phyloP scores from a whole-genome alignment of 2,113 vertebrate genomes.

The Anarrhichthys ocellatus region DNA sequence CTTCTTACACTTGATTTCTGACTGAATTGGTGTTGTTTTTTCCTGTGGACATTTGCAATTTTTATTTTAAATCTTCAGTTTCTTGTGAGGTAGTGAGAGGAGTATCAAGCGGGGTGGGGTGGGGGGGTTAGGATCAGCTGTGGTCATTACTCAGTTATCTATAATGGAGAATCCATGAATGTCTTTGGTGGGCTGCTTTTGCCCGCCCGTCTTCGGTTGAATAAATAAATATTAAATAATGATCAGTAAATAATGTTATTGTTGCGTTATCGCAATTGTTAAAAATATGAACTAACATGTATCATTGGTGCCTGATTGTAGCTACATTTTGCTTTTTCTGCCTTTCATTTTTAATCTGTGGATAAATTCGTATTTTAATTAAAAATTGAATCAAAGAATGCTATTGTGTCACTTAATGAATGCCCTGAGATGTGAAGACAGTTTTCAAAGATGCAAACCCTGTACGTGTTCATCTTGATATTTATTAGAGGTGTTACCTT shows the following conservation, averaged over 20 bases:
- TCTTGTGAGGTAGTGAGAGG: constrained; percentile 66
- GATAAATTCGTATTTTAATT: constrained; percentile 88
- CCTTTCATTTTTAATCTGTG: constrained; percentile 87
- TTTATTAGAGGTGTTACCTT: neutral
- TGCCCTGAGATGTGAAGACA: neutral
- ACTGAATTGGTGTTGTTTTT: constrained; percentile 74
- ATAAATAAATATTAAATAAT: constrained; percentile 79
- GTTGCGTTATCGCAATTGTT: constrained; percentile 87
- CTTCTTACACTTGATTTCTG: constrained; percentile 74
- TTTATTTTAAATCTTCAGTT: constrained; percentile 56
- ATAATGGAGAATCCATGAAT: constrained; percentile 79
- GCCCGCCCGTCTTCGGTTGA: constrained; percentile 74
- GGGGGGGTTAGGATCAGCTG: constrained; percentile 51
- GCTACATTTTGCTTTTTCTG: constrained; percentile 86
- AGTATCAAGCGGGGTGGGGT: constrained; percentile 11
- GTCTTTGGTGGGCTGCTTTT: constrained; percentile 72
- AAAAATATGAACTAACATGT: constrained; percentile 79
- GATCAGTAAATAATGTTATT: constrained; percentile 85
- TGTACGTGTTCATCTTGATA: neutral
- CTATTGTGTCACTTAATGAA: constrained; percentile 38
- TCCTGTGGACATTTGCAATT: constrained; percentile 74
- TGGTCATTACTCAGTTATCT: constrained; percentile 75
- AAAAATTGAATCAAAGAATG: constrained; percentile 80
- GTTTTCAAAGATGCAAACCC: neutral
- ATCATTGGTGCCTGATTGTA: constrained; percentile 88